A percentile compares a stretch with the other conserved stretches of the same genome.
Conservation (phyloP, 1,140 invertebrate genomes). For the Lepidurus packardi region DNA sequence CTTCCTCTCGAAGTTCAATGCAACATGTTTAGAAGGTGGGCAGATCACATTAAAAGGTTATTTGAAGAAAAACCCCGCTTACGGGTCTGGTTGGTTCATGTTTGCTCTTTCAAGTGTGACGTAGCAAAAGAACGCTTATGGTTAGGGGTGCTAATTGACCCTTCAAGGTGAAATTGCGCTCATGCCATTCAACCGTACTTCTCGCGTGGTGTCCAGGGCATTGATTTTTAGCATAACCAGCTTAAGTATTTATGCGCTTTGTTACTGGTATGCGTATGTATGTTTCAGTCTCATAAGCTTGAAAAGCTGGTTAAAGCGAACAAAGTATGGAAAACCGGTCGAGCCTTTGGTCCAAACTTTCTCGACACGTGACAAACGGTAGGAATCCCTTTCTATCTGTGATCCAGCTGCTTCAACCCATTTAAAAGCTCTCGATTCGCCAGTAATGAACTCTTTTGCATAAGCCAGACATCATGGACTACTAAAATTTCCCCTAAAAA, state of each 20-base stretch:
- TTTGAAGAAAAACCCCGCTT: background rate
- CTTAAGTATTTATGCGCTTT: too few species aligned
- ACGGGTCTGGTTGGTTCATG: background rate
- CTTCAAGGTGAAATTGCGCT: slow-evolving; percentile 19
- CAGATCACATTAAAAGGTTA: too few species aligned
- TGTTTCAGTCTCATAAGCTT: too few species aligned
- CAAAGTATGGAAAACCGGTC: background rate
- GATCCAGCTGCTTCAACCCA: background rate
- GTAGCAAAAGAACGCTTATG: background rate
- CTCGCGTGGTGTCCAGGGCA: too few species aligned
- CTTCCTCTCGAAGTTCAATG: too few species aligned
- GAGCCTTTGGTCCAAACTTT: background rate
- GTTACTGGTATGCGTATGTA: too few species aligned
- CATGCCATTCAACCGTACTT: slow-evolving; percentile 5
- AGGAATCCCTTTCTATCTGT: slow-evolving; percentile 3
- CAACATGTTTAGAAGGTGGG: too few species aligned
- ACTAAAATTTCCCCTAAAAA: background rate
- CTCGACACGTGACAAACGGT: background rate
- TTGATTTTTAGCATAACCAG: too few species aligned
- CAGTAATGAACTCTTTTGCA: background rate
- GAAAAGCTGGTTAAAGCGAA: too few species aligned
- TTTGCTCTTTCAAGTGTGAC: slow-evolving; percentile 2
- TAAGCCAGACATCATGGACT: too few species aligned
- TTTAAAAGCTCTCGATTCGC: background rate
- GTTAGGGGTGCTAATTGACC: background rate